Evolutionary conservation across 2,888 invertebrate species (phyloP).

Genomic region (Drosophila maculinotata): DNA sequence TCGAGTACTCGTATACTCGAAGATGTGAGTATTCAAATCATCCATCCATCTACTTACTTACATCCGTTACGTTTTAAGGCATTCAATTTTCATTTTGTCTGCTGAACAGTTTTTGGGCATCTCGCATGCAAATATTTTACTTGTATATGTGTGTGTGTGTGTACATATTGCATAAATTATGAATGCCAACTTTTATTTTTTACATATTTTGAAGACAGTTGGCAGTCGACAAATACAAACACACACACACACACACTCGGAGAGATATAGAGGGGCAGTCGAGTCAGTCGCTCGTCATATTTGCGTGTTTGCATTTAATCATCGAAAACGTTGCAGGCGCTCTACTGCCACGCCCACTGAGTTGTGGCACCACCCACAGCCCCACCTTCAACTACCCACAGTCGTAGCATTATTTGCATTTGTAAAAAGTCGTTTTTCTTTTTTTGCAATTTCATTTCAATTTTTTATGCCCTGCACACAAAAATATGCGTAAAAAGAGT

Average conservation of each 20-base stretch:
- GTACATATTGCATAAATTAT: slow-evolving; percentile 76
- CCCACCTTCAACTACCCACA: background rate
- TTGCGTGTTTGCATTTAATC: slow-evolving; percentile 81
- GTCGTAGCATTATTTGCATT: slow-evolving; percentile 55
- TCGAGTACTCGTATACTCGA: slow-evolving; percentile 31
- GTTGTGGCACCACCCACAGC: background rate
- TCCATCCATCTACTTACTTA: slow-evolving; percentile 62
- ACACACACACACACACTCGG: slow-evolving; percentile 17
- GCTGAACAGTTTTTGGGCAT: slow-evolving; percentile 48
- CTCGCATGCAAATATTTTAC: slow-evolving; percentile 59
- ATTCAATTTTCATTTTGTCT: slow-evolving; percentile 73
- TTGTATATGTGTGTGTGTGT: slow-evolving; percentile 35
- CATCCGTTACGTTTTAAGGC: slow-evolving; percentile 65
- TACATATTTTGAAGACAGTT: slow-evolving; percentile 79
- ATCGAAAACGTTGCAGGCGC: slow-evolving; percentile 76
- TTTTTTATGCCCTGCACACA: slow-evolving; percentile 25
- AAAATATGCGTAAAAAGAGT: slow-evolving; percentile 11
- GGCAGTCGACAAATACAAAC: slow-evolving; percentile 67
- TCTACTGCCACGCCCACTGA: slow-evolving; percentile 42
- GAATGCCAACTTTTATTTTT: slow-evolving; percentile 78
- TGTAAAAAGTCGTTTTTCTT: slow-evolving; percentile 26
- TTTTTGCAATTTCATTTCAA: slow-evolving; percentile 38
- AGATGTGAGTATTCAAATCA: slow-evolving; percentile 57
- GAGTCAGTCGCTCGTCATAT: slow-evolving; percentile 70
- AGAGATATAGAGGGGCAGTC: slow-evolving; percentile 31